Percentiles rank a stretch among this genome's conserved stretches.
phyloP scores from a whole-genome alignment of 2,888 invertebrate genomes.

The Campopleginae sp. region DNA sequence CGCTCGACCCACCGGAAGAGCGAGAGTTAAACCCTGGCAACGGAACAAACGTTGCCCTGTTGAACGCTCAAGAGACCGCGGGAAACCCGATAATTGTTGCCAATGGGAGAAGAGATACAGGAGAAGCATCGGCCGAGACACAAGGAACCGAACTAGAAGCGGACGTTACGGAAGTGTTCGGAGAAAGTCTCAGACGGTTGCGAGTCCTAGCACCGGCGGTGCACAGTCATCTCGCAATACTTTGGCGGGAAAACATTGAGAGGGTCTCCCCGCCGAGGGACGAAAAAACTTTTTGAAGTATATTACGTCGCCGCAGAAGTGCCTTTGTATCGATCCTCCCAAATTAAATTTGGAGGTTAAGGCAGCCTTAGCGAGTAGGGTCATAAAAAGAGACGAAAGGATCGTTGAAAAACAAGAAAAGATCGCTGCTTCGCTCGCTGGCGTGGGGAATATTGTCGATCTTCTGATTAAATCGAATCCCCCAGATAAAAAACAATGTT shows the following conservation, averaged over 20 bases:
- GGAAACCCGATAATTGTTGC: conserved; percentile 20
- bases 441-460: conserved; percentile 32
- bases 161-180: not conserved
- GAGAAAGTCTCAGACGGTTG: not conserved
- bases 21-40: not conserved
- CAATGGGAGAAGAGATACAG: conserved; percentile 27
- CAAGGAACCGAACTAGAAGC: not conserved
- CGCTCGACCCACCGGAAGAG: conserved; percentile 32
- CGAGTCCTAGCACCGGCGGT: not conserved
- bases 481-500: conserved; percentile 20
- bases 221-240: not conserved
- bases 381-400: conserved; percentile 29
- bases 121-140: not conserved
- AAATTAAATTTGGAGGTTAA: conserved; percentile 5
- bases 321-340: not conserved
- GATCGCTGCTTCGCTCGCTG: conserved; percentile 45
- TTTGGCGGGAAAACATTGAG: not conserved
- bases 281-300: not conserved
- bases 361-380: not conserved
- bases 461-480: conserved; percentile 35
- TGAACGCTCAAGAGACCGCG: conserved; percentile 6
- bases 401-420: conserved; percentile 44
- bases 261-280: not conserved
- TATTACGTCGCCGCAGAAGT: not conserved
- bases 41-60: conserved; percentile 12